Percentiles rank a stretch among this genome's conserved stretches.
These are phyloP conservation scores for Helicoverpa armigera DNA, from an alignment of 1,140 invertebrate species.

Conservation along the genomic window DNA sequence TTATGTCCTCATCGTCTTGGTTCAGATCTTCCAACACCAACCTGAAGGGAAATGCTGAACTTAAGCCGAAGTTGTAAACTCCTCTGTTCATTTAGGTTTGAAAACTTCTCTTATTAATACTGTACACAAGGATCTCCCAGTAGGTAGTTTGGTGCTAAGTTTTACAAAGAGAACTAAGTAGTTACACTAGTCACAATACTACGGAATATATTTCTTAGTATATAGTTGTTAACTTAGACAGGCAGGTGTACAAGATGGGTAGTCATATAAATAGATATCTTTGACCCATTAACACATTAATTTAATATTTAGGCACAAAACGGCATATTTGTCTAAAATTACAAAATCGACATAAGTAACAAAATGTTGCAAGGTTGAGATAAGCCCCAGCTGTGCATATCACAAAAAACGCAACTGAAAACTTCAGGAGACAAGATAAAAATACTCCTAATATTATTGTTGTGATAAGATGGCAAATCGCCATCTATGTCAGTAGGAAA, in stretches of 20 bases:
- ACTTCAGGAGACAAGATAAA: not conserved
- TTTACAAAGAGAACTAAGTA: no score
- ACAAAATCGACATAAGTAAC: no score
- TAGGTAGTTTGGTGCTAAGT: no score
- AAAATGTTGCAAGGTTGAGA: not conserved
- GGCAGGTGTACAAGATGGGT: not conserved
- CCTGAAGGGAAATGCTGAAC: slow-evolving; percentile 58
- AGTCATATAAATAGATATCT: not conserved
- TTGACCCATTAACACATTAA: not conserved
- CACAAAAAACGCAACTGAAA: not conserved
- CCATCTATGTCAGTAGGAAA: not conserved
- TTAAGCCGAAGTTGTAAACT: not conserved
- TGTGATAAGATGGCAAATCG: not conserved
- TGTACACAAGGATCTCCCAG: no score
- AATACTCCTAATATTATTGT: not conserved
- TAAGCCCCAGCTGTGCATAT: not conserved
- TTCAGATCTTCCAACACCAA: slow-evolving; percentile 85
- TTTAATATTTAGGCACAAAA: no score
- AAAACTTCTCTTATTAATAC: no score
- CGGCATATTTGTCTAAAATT: no score
- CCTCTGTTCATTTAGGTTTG: no score
- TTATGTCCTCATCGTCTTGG: slow-evolving; percentile 73
- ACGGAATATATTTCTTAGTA: not conserved
- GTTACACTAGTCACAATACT: not conserved
- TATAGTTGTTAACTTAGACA: not conserved